A percentile compares a stretch with the other conserved stretches of the same genome.
Conservation (phyloP, 2,797 vertebrate species). For the Karalla daura region DNA sequence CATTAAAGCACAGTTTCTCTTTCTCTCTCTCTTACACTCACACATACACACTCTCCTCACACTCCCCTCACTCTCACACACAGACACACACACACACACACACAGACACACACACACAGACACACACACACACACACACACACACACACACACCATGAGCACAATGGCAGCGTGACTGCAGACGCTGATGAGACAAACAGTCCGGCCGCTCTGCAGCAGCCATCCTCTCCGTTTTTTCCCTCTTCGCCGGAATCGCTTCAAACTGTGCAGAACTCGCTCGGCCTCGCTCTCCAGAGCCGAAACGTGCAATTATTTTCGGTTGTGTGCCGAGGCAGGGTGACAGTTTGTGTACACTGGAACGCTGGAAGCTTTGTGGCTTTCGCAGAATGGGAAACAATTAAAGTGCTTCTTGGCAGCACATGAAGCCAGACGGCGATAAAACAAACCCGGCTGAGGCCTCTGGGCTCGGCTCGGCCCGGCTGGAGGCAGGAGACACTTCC, state of each 20-base stretch:
- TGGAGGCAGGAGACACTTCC: slow-evolving; percentile 51
- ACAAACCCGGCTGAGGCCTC: slow-evolving; percentile 52
- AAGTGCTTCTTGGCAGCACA: slow-evolving; percentile 69
- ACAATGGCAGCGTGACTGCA: slow-evolving; percentile 9
- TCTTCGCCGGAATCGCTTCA: slow-evolving; percentile 46
- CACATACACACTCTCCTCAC: not conserved
- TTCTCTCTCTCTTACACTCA: too few species aligned
- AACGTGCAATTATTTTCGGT: slow-evolving; percentile 77
- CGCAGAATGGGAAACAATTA: slow-evolving; percentile 74
- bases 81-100: slow-evolving; percentile 5
- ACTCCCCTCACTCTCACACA: too few species aligned
- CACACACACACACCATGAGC: slow-evolving; percentile 3
- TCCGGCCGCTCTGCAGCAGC: slow-evolving; percentile 19
- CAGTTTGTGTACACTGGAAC: slow-evolving; percentile 71
- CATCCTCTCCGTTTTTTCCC: slow-evolving; percentile 58
- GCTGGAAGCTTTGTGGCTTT: slow-evolving; percentile 61
- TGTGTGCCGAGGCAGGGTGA: slow-evolving; percentile 48
- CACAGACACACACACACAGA: slow-evolving; percentile 13
- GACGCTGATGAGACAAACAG: slow-evolving; percentile 34
- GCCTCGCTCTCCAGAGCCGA: slow-evolving; percentile 60
- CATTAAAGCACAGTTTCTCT: slow-evolving; percentile 6
- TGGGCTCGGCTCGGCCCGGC: slow-evolving; percentile 40
- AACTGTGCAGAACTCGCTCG: slow-evolving; percentile 27
- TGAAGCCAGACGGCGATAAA: slow-evolving; percentile 67
- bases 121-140: slow-evolving; percentile 14